Conservation (phyloP, 2,888 invertebrate species). For the Zhuqinia jingwanae region DNA sequence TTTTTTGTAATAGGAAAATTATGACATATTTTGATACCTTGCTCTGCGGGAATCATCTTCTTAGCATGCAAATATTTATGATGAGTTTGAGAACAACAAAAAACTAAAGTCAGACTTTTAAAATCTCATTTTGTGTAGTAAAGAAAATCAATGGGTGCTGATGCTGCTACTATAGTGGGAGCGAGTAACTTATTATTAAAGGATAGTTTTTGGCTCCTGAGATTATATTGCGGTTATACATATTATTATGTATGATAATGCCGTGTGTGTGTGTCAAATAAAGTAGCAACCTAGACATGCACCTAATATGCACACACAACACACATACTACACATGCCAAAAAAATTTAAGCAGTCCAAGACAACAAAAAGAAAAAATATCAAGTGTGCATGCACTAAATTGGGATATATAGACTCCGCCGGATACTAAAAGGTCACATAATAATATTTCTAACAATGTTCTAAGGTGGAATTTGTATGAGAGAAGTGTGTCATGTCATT, state of each 20-base stretch:
- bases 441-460: too few species aligned
- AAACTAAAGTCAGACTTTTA: too few species aligned
- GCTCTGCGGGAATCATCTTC: not conserved
- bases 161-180: not conserved
- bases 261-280: too few species aligned
- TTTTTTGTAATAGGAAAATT: slow-evolving; percentile 55
- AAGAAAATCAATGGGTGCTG: not conserved
- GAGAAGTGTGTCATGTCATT: not conserved
- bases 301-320: too few species aligned
- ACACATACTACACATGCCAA: slow-evolving; percentile 49
- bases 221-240: not conserved
- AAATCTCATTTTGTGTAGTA: too few species aligned
- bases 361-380: not conserved
- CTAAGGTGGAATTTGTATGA: not conserved
- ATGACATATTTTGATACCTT: slow-evolving; percentile 46
- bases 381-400: not conserved
- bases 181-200: not conserved
- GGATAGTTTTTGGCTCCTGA: slow-evolving; percentile 7
- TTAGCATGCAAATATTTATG: not conserved
- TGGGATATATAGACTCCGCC: slow-evolving; percentile 5
- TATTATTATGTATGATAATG: not conserved
- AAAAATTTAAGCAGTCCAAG: slow-evolving; percentile 1
- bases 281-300: too few species aligned
- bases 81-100: too few species aligned
- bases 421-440: not conserved